Evolutionary conservation across 2,888 invertebrate species (phyloP).

Genomic region (Carabus problematicus): DNA sequence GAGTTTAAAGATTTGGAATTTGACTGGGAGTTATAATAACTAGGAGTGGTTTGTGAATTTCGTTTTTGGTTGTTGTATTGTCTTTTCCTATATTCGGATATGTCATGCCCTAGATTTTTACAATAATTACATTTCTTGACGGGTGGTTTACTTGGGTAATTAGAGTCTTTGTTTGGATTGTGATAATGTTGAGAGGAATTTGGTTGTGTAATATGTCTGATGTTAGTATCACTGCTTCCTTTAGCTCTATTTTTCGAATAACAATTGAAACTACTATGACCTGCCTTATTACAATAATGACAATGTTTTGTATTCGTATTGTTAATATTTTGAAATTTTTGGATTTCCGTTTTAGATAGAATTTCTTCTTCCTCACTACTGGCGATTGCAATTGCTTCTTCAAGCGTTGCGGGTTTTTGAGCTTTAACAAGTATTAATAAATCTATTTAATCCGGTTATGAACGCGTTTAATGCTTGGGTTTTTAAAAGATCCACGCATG

Average conservation of each 20-base stretch:
- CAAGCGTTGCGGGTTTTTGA: conserved; percentile 39
- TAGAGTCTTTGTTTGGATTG: not conserved
- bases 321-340: conserved; percentile 41
- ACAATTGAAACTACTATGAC: conserved; percentile 21
- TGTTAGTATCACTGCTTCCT: not conserved
- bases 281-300: conserved; percentile 18
- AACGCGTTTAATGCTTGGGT: no score
- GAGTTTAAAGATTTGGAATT: no score
- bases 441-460: conserved; percentile 37
- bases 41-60: not conserved
- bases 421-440: conserved; percentile 43
- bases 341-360: conserved; percentile 43
- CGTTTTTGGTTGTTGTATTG: conserved; percentile 38
- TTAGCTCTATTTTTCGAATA: conserved; percentile 7
- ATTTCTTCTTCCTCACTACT: conserved; percentile 38
- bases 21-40: conserved; percentile 22
- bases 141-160: not conserved
- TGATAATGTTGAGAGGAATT: not conserved
- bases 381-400: conserved; percentile 44
- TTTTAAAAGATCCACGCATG: conserved; percentile 48
- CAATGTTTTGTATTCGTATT: conserved; percentile 28
- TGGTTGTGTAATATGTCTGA: not conserved
- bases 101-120: conserved; percentile 40
- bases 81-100: conserved; percentile 37
- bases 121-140: conserved; percentile 38